Base-by-base conservation (phyloP, 2,797 vertebrate species). In the Phataginus tricuspis region DNA sequence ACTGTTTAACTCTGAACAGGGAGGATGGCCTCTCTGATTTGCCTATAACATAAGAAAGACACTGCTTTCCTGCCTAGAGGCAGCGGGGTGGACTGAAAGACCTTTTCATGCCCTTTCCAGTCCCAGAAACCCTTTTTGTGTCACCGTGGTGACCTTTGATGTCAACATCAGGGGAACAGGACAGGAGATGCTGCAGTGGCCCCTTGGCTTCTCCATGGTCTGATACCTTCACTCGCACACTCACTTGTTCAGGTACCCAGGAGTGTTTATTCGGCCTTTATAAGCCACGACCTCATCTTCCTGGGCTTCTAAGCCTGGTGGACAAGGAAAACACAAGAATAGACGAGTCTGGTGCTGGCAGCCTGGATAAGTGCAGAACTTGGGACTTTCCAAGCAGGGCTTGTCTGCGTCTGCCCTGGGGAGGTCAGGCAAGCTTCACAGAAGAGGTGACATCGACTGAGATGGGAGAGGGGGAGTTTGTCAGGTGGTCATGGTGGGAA, bases 291-390 rank as follows among this genome's bases (percentile, higher is more conserved):
- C 80, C 23, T 18, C 0, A 34, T 25, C 27, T 11, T 53, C 51
- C 0, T 1, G 25, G 51, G 49, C 25, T 34, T 11, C 2, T 11
- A 0, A 5, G 25, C 25, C 72, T 90, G 45, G 15, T 2, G 0
- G 37, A 16, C 1, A 5, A 84, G 16, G 31, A 74, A 7, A 29
- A 39, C 34, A 34, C 0, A 6, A 21, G 27, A 53, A 23, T 11
- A 77, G 29, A 25, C 0, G 0, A 68, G 37, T 18, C 64, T n/a
- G 23, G 34, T 5, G 9, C 66, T 0, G 0, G 59, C 2, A 4
- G 51, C 25, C 8, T 34, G 2, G 31, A 45, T 11, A 14, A 14
- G 0, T 11, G 31, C 42, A 45, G 49, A 9, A 0, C 5, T 3
- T 6, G 0, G 16, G 10, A 8, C 49, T n/a, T 29, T 45, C 84